A percentile compares a stretch with the other conserved stretches of the same genome.
phyloP scores from a whole-genome alignment of 2,888 invertebrate genomes.

The Lasioglossum oenotherae region DNA sequence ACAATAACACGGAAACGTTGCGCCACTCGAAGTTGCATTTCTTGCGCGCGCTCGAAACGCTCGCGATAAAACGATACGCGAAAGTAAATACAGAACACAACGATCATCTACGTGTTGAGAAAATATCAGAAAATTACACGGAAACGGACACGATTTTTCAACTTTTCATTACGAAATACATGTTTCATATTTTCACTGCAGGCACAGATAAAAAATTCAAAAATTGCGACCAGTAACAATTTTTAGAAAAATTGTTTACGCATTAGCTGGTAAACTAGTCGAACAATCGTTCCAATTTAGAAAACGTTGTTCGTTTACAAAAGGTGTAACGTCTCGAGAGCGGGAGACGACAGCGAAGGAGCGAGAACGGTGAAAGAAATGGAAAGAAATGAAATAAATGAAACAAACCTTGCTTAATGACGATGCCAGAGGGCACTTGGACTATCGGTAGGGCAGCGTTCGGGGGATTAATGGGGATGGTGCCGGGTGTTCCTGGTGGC shows the following conservation, averaged over 20 bases:
- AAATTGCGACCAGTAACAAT: too few relatives aligned
- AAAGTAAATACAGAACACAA: neutral
- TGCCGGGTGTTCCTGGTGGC: conserved; percentile 81
- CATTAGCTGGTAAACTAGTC: too few relatives aligned
- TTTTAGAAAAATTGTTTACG: too few relatives aligned
- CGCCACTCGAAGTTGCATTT: conserved; percentile 23
- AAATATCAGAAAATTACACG: neutral
- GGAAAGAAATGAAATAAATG: conserved; percentile 44
- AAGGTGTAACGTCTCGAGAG: too few relatives aligned
- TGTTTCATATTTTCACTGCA: too few relatives aligned
- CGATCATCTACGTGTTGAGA: neutral
- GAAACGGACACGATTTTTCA: too few relatives aligned
- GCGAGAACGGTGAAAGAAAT: neutral
- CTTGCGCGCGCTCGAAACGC: neutral
- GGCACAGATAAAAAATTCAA: too few relatives aligned
- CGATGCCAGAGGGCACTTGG: conserved; percentile 82
- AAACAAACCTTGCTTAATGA: conserved; percentile 84
- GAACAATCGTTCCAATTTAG: too few relatives aligned
- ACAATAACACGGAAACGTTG: conserved; percentile 32
- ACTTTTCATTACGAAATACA: too few relatives aligned
- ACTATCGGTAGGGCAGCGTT: conserved; percentile 79
- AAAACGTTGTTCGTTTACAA: too few relatives aligned
- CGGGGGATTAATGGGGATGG: conserved; percentile 76
- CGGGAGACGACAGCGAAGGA: too few relatives aligned
- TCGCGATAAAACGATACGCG: neutral